Base-by-base conservation (phyloP, 2,113 vertebrate genomes). In the Cyanocitta stelleri region DNA sequence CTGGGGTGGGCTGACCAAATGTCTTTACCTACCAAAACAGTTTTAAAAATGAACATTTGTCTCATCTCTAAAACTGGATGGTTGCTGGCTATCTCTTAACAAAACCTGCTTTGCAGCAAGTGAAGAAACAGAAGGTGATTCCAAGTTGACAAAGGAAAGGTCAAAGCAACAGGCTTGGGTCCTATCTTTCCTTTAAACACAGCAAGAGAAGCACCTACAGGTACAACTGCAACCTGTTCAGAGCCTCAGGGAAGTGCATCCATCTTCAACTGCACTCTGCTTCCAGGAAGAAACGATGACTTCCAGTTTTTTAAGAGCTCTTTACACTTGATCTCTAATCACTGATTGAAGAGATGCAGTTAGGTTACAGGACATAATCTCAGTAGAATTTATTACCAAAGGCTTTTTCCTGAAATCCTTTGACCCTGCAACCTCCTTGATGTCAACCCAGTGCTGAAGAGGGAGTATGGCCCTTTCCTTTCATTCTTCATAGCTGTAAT, bases 371-470 rank as follows among this genome's bases (percentile, higher is more conserved):
- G 59, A 63, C 27, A 59, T 80, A 62, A 91, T 88, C 64, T 63
- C 72, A 24, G 21, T n/a, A 66, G 85, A 90, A 96, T 96, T 97
- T 94, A 95, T 95, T 81, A 75, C 43, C 11, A 24, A 93, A 84
- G 67, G 52, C 68, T 93, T 96, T 90, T 71, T 78, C 71, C 76
- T 78, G 64, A 84, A 81, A 82, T 81, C 64, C 52, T 92, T 86
- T 83, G 68, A 95, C 85, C 87, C 71, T 83, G 59, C 27, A 93
- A 61, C 67, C 92, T 79, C 39, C 59, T 41, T 63, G 30, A 86
- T 37, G 43, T 39, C 88, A 95, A 66, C 54, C 44, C 35, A 56
- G 59, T 23, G 26, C 52, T 78, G 68, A 91, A 33, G 56, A 83
- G 48, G 56, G 67, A 88, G 71, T 72, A 59, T 52, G n/a, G 48